These are phyloP conservation scores for Dichetophora obliterata DNA, from an alignment of 2,888 invertebrate genomes.

Conservation along the genomic window DNA sequence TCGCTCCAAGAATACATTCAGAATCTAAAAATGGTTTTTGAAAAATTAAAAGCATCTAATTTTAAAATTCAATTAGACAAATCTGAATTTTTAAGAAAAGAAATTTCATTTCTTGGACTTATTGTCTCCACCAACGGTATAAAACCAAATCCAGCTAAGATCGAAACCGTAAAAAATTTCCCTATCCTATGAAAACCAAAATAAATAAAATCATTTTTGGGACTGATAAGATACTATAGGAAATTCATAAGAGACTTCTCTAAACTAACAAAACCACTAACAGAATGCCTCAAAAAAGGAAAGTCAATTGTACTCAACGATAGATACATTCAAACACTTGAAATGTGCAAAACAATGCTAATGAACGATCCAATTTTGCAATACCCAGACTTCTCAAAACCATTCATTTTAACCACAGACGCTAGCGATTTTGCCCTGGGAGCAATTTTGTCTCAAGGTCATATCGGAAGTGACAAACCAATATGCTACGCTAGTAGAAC, in stretches of 20 bases:
- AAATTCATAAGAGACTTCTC: constrained; percentile 49
- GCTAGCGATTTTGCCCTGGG: constrained; percentile 33
- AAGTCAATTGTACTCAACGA: constrained; percentile 36
- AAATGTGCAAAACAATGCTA: constrained; percentile 39
- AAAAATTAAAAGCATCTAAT: no score
- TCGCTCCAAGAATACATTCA: no score
- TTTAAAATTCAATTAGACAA: no score
- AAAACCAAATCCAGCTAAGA: constrained; percentile 60
- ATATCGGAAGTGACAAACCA: constrained; percentile 17
- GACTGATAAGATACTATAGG: constrained; percentile 51
- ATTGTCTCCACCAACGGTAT: constrained; percentile 58
- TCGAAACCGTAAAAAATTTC: constrained; percentile 45
- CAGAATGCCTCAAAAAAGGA: constrained; percentile 44
- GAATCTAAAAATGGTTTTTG: no score
- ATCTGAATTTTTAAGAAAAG: constrained; percentile 52
- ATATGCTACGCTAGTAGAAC: constrained; percentile 33
- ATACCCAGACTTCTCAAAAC: constrained; percentile 53
- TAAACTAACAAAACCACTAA: constrained; percentile 46
- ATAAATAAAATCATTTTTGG: constrained; percentile 55
- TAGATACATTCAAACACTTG: constrained; percentile 36
- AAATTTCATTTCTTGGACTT: constrained; percentile 59
- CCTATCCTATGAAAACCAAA: constrained; percentile 52
- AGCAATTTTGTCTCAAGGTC: constrained; percentile 34
- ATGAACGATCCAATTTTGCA: constrained; percentile 57
- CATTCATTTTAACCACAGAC: constrained; percentile 36